Percentiles rank a stretch among this genome's conserved stretches.
phyloP scores from a whole-genome alignment of 92 coral and sea anemone genomes.

The Chrysogorgia sp. region DNA sequence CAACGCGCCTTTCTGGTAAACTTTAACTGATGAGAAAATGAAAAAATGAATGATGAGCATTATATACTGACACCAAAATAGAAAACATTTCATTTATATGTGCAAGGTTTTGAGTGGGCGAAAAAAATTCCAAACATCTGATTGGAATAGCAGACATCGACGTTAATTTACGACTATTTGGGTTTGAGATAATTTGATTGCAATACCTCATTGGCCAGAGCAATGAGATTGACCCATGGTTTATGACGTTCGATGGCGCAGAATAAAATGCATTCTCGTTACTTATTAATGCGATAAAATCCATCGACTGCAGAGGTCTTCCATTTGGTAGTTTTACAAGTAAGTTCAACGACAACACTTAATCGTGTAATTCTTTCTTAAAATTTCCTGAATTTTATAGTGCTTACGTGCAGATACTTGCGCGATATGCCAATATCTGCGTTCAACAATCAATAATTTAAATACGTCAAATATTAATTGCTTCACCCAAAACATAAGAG shows the following conservation, averaged over 20 bases:
- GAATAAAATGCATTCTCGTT: neutral
- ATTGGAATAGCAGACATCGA: conserved; percentile 17
- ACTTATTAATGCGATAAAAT: conserved; percentile 13
- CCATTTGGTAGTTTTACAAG: too few relatives aligned
- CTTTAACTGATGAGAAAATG: neutral
- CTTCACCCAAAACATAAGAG: neutral
- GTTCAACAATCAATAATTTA: too few relatives aligned
- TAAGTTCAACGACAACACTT: too few relatives aligned
- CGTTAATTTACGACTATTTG: neutral
- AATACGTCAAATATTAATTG: too few relatives aligned
- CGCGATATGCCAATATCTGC: too few relatives aligned
- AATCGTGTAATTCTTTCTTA: too few relatives aligned
- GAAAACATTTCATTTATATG: neutral
- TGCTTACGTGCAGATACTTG: too few relatives aligned
- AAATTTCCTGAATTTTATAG: too few relatives aligned
- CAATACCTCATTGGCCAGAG: conserved; percentile 17
- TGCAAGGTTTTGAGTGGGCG: conserved; percentile 12
- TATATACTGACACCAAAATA: neutral
- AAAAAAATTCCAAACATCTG: conserved; percentile 20
- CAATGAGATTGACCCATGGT: neutral
- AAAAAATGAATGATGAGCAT: neutral
- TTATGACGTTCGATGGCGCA: conserved; percentile 13
- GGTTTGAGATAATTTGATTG: neutral
- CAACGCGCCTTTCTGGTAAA: neutral
- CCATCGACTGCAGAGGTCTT: neutral